Conservation (phyloP, 2,797 vertebrate species). For the Fistularia commersonii region DNA sequence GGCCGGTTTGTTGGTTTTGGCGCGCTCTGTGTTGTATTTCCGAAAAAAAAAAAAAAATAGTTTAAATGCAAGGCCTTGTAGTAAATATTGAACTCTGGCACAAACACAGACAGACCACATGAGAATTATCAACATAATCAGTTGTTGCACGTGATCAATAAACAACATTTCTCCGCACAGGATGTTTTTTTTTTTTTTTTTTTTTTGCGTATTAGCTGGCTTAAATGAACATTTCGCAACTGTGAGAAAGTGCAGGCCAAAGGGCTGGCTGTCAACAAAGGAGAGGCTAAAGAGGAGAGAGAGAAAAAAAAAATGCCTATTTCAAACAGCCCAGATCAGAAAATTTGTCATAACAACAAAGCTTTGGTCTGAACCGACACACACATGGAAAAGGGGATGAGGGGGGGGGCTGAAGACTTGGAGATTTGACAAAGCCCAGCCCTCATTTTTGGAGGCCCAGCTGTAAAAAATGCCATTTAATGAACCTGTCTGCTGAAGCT, state of each 20-base stretch:
- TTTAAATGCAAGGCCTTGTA: no score
- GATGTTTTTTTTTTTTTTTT: constrained; percentile 21
- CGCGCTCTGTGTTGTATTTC: no score
- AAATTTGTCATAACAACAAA: constrained; percentile 94
- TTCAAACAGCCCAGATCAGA: constrained; percentile 85
- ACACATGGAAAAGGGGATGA: no score
- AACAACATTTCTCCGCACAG: constrained; percentile 6
- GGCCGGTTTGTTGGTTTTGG: not conserved
- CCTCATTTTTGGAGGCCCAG: constrained; percentile 88
- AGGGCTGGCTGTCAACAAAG: constrained; percentile 79
- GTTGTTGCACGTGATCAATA: not conserved
- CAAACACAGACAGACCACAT: no score
- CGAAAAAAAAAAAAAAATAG: no score
- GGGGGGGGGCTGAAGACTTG: constrained; percentile 78
- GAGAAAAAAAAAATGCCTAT: constrained; percentile 82
- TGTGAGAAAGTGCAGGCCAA: constrained; percentile 83
- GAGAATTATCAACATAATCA: not conserved
- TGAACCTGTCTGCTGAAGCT: constrained; percentile 99
- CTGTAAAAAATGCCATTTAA: constrained; percentile 99
- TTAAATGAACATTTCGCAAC: constrained; percentile 73
- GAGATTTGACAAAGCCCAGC: constrained; percentile 84
- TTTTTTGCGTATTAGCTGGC: constrained; percentile 11
- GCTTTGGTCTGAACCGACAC: constrained; percentile 87
- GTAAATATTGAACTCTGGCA: no score
- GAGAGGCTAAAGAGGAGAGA: constrained; percentile 75